Conservation (phyloP, 2,797 vertebrate species). For the Acrocephalus scirpaceus region DNA sequence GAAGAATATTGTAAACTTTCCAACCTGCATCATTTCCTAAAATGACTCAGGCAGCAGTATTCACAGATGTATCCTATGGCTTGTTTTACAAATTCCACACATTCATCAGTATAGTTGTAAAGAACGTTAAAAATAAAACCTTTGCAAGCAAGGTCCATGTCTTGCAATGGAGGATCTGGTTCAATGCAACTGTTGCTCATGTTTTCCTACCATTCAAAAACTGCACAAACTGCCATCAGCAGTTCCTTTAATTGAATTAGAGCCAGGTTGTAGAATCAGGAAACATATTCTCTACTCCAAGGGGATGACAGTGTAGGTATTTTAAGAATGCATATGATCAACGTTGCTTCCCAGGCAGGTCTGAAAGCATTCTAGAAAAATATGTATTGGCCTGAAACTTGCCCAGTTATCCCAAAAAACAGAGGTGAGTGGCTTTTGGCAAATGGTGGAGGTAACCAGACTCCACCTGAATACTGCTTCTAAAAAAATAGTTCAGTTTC, state of each 20-base stretch:
- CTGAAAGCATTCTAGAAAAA: background rate
- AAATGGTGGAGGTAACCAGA: background rate
- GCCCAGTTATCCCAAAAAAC: background rate
- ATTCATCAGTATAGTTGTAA: background rate
- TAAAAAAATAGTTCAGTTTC: background rate
- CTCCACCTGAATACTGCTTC: background rate
- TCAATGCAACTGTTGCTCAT: slow-evolving; percentile 4
- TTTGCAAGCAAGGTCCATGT: background rate
- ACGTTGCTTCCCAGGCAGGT: background rate
- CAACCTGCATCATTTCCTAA: slow-evolving; percentile 26
- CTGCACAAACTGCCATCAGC: background rate
- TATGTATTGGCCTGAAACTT: background rate
- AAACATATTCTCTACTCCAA: background rate
- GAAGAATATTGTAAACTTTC: background rate
- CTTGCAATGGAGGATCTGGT: background rate
- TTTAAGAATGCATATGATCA: background rate
- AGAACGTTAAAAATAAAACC: slow-evolving; percentile 4
- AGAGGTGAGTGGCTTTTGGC: background rate
- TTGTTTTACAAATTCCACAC: slow-evolving; percentile 8
- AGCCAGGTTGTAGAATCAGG: background rate
- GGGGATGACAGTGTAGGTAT: background rate
- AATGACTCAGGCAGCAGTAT: background rate
- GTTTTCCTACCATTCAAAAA: slow-evolving; percentile 35
- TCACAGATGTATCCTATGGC: slow-evolving; percentile 25
- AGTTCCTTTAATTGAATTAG: slow-evolving; percentile 39